phyloP scores from a whole-genome alignment of 1,140 invertebrate genomes.

The Scylla paramamosain region DNA sequence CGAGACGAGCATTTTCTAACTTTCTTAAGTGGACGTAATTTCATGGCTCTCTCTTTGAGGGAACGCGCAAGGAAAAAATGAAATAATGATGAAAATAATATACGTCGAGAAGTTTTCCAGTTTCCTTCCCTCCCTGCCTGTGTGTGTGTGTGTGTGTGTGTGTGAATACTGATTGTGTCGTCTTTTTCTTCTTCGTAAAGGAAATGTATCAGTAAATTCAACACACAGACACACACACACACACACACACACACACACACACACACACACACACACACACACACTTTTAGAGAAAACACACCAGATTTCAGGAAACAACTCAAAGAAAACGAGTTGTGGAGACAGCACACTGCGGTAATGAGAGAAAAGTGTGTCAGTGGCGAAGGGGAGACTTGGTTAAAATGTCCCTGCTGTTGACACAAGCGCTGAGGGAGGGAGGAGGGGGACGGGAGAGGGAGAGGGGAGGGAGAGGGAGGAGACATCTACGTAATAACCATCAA shows the following conservation, averaged over 20 bases:
- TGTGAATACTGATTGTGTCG: background rate
- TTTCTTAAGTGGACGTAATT: background rate
- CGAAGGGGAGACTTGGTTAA: background rate
- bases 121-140: too few relatives aligned
- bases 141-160: too few relatives aligned
- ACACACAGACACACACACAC: background rate
- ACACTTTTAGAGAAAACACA: too few relatives aligned
- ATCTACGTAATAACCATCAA: background rate
- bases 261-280: too few relatives aligned
- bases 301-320: background rate
- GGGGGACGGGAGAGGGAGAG: background rate
- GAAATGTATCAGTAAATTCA: too few relatives aligned
- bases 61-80: background rate
- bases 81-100: conserved; percentile 14
- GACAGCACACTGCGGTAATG: background rate
- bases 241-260: background rate
- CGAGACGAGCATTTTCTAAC: background rate
- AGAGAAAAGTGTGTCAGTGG: background rate
- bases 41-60: background rate
- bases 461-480: background rate
- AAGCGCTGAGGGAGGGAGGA: background rate
- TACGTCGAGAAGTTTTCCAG: too few relatives aligned
- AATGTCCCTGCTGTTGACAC: background rate
- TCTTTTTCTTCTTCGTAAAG: too few relatives aligned
- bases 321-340: background rate